Evolutionary conservation across 2,797 vertebrate species (phyloP).

Genomic region (Eospalax fontanierii): DNA sequence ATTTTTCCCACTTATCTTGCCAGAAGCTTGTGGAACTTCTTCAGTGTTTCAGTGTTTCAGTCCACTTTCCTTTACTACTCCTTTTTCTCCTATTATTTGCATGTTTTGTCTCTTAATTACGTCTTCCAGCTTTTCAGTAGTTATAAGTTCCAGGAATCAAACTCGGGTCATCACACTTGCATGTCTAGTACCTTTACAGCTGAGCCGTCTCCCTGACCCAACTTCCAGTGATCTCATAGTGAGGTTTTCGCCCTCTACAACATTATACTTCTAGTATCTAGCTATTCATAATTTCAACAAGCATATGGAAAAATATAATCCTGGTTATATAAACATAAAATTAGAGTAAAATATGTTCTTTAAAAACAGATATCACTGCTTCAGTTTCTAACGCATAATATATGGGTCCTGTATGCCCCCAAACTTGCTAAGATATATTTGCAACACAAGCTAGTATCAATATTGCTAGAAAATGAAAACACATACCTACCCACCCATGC

Average conservation of each 20-base stretch:
- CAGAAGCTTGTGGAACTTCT: neutral
- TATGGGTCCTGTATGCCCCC: too few relatives aligned
- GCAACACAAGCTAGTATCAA: too few relatives aligned
- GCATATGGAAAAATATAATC: neutral
- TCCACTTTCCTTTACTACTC: neutral
- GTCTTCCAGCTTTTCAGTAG: neutral
- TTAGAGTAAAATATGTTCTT: too few relatives aligned
- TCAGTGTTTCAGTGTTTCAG: neutral
- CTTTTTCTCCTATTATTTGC: conserved; percentile 2
- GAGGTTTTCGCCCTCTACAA: too few relatives aligned
- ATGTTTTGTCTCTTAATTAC: neutral
- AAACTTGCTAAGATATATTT: too few relatives aligned
- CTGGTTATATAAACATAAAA: neutral
- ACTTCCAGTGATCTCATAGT: neutral
- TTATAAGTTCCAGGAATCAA: neutral
- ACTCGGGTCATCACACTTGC: too few relatives aligned
- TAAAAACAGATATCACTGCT: too few relatives aligned
- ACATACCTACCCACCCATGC: neutral
- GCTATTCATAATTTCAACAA: neutral
- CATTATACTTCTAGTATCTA: too few relatives aligned
- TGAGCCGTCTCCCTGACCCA: neutral
- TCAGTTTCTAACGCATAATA: too few relatives aligned
- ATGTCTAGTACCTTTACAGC: too few relatives aligned
- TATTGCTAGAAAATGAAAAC: too few relatives aligned
- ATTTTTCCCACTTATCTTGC: neutral